Evolutionary conservation across 2,113 vertebrate genomes (phyloP).

Genomic region (Pao palembangensis): DNA sequence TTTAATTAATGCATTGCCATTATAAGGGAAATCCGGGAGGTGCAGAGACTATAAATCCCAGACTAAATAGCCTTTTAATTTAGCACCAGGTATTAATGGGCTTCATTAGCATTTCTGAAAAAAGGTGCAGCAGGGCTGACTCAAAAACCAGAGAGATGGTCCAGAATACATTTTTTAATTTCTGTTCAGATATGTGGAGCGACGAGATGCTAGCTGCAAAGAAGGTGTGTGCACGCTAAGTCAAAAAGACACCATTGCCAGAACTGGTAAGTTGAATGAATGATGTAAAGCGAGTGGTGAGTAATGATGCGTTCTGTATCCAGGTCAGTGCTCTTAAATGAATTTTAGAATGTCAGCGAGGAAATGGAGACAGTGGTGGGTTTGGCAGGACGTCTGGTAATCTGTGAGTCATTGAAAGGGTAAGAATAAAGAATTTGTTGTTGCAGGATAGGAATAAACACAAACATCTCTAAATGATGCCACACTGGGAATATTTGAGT

Average conservation of each 20-base stretch:
- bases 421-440: too few species aligned
- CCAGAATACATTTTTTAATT: constrained; percentile 21
- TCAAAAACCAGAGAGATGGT: constrained; percentile 26
- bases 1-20: too few species aligned
- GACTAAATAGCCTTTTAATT: constrained; percentile 71
- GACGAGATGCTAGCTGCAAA: constrained; percentile 20
- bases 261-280: constrained; percentile 44
- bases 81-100: constrained; percentile 65
- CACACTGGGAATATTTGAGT: constrained; percentile 6
- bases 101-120: constrained; percentile 57
- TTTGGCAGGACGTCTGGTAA: constrained; percentile 29
- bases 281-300: constrained; percentile 56
- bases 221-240: constrained; percentile 26
- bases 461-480: constrained; percentile 4
- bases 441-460: background rate
- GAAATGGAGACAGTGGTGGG: constrained; percentile 21
- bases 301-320: constrained; percentile 56
- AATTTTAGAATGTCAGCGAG: constrained; percentile 32
- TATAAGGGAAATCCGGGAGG: too few species aligned
- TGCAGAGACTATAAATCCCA: constrained; percentile 17
- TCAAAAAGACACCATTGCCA: constrained; percentile 40
- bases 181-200: constrained; percentile 9
- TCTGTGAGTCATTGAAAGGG: constrained; percentile 24
- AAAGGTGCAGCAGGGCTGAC: constrained; percentile 52
- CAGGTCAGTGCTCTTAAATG: constrained; percentile 57